A percentile compares a stretch with the other conserved stretches of the same genome.
phyloP scores from a whole-genome alignment of 2,888 invertebrate genomes.

The Aricia artaxerxes region DNA sequence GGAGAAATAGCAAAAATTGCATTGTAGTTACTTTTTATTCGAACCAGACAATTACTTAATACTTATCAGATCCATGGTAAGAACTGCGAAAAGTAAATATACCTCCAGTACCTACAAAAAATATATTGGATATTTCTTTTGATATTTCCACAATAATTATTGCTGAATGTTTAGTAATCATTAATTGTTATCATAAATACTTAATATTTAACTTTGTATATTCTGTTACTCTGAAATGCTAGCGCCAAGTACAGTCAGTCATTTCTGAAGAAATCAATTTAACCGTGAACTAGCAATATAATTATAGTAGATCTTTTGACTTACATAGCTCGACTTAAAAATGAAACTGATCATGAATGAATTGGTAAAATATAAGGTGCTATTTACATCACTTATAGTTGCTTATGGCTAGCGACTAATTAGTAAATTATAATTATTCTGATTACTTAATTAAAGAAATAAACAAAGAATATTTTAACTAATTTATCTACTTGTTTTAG shows the following conservation, averaged over 20 bases:
- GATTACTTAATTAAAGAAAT: not conserved
- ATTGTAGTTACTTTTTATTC: not conserved
- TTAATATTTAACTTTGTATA: not conserved
- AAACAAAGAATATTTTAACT: not conserved
- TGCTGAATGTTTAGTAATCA: not conserved
- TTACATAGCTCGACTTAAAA: not conserved
- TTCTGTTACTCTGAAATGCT: not conserved
- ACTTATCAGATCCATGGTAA: not conserved
- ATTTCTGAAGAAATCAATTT: not conserved
- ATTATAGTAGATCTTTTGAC: not conserved
- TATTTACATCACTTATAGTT: not conserved
- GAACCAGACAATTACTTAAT: not conserved
- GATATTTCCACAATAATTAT: not conserved
- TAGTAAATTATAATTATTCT: not conserved
- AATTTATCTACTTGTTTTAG: slow-evolving; percentile 5
- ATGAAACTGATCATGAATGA: not conserved
- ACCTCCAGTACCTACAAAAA: not conserved
- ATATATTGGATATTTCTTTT: not conserved
- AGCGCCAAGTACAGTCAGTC: not conserved
- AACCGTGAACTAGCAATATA: not conserved
- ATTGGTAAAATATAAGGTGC: not conserved
- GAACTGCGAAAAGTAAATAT: not conserved
- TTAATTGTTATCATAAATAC: slow-evolving; percentile 11
- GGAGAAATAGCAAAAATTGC: not conserved
- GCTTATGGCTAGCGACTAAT: not conserved